phyloP scores from a whole-genome alignment of 30 jellyfish, hydroid and myxozoan species.

The Aurelia coerulea region DNA sequence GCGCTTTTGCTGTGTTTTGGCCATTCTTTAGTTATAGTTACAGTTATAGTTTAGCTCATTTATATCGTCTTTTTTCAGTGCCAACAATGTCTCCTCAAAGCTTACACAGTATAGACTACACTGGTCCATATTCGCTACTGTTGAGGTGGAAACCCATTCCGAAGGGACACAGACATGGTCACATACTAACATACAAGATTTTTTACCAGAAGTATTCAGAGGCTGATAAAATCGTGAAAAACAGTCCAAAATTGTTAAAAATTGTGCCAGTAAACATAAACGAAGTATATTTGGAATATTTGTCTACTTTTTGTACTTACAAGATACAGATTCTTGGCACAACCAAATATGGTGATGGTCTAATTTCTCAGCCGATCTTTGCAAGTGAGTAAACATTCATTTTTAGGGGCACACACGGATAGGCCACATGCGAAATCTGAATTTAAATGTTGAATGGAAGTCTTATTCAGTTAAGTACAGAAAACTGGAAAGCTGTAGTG shows the following conservation, averaged over 20 bases:
- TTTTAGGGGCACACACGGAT: too few species aligned
- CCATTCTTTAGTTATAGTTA: too few species aligned
- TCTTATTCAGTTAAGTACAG: too few species aligned
- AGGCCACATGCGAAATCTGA: too few species aligned
- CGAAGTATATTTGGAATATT: slow-evolving; percentile 28
- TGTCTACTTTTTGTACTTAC: slow-evolving; percentile 54
- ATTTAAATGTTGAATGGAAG: too few species aligned
- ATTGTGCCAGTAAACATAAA: slow-evolving; percentile 9
- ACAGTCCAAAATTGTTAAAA: background rate
- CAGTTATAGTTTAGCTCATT: too few species aligned
- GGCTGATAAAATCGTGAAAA: slow-evolving; percentile 22
- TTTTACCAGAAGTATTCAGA: slow-evolving; percentile 24
- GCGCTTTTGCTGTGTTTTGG: too few species aligned
- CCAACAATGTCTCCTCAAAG: slow-evolving; percentile 61
- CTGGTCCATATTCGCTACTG: slow-evolving; percentile 62
- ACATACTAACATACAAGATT: slow-evolving; percentile 28
- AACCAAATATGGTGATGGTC: slow-evolving; percentile 46
- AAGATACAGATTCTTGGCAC: slow-evolving; percentile 31
- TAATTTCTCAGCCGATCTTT: slow-evolving; percentile 15
- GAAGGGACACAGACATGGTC: slow-evolving; percentile 40
- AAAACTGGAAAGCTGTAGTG: too few species aligned
- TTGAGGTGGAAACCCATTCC: slow-evolving; percentile 58
- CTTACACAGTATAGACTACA: slow-evolving; percentile 37
- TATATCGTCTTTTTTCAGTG: slow-evolving; percentile 22
- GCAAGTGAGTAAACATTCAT: slow-evolving; percentile 5